Percentiles rank a stretch among this genome's conserved stretches.
phyloP scores from a whole-genome alignment of 2,888 invertebrate species.

The Eupithecia exiguata region DNA sequence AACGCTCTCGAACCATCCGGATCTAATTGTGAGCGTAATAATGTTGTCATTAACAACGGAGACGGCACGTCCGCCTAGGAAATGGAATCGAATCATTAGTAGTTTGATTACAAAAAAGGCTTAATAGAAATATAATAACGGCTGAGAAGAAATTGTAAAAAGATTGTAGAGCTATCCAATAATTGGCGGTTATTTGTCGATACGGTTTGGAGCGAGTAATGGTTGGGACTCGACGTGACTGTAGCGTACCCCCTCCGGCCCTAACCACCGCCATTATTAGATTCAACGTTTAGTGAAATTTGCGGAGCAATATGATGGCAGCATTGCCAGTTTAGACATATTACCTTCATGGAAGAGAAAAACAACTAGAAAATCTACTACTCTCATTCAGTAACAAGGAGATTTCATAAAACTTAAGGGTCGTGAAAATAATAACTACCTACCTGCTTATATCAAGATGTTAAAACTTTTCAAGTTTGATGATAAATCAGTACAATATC shows the following conservation, averaged over 20 bases:
- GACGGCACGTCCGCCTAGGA: slow-evolving; percentile 83
- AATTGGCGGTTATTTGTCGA: slow-evolving; percentile 84
- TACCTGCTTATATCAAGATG: background rate
- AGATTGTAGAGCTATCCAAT: slow-evolving; percentile 84
- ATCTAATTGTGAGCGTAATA: slow-evolving; percentile 73
- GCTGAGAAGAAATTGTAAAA: slow-evolving; percentile 83
- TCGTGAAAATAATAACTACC: background rate
- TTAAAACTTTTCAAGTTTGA: background rate
- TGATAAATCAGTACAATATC: background rate
- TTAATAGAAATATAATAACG: slow-evolving; percentile 85
- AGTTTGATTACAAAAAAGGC: slow-evolving; percentile 84
- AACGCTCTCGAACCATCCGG: slow-evolving; percentile 82
- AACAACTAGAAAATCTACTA: background rate
- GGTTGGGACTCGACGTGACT: slow-evolving; percentile 81
- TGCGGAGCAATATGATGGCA: slow-evolving; percentile 55
- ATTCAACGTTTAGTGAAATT: slow-evolving; percentile 70
- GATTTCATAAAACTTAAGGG: background rate
- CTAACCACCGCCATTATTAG: slow-evolving; percentile 47
- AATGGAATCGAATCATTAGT: slow-evolving; percentile 85
- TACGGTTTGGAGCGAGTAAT: slow-evolving; percentile 83
- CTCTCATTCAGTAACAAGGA: background rate
- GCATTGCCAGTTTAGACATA: slow-evolving; percentile 21
- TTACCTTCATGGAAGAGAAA: background rate
- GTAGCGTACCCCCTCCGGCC: slow-evolving; percentile 52
- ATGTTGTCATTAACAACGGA: slow-evolving; percentile 79